Percentiles rank a stretch among this genome's conserved stretches.
Conservation (phyloP, 2,888 invertebrate genomes). For the Latrodectus elegans region DNA sequence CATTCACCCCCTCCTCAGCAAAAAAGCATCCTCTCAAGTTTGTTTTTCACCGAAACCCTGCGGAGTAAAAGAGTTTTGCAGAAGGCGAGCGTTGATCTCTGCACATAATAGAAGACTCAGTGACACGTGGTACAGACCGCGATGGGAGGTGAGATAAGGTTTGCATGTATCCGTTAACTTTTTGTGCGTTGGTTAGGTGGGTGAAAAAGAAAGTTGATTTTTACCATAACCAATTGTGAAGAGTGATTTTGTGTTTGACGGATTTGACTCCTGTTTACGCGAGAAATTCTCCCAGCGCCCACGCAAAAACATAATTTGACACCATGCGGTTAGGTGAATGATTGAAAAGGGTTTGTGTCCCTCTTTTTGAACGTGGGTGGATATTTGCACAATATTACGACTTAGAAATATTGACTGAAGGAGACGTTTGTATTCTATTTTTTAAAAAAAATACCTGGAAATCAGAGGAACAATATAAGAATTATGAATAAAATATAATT, state of each 20-base stretch:
- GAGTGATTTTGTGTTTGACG: conserved; percentile 28
- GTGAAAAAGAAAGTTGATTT: conserved; percentile 14
- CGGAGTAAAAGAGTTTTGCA: conserved; percentile 42
- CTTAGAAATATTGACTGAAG: neutral
- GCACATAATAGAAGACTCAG: neutral
- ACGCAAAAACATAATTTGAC: conserved; percentile 27
- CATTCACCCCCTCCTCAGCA: neutral
- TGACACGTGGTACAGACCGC: conserved; percentile 18
- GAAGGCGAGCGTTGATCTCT: neutral
- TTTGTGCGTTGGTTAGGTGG: conserved; percentile 13
- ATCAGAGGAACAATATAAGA: too few relatives aligned
- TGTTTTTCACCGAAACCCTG: conserved; percentile 40
- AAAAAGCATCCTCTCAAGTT: conserved; percentile 13
- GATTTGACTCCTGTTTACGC: conserved; percentile 52
- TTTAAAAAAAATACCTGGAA: too few relatives aligned
- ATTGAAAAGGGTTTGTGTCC: conserved; percentile 13
- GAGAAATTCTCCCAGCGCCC: neutral
- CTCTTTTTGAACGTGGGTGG: neutral
- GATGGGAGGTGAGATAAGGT: conserved; percentile 34
- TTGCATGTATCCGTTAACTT: conserved; percentile 18
- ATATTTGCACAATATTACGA: neutral
- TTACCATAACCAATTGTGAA: conserved; percentile 1
- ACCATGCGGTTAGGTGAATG: neutral
- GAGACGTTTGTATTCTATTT: neutral
- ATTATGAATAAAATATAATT: too few relatives aligned